These are phyloP conservation scores for Ammodytes dubius DNA, from an alignment of 2,113 vertebrate species.

Conservation along the genomic window DNA sequence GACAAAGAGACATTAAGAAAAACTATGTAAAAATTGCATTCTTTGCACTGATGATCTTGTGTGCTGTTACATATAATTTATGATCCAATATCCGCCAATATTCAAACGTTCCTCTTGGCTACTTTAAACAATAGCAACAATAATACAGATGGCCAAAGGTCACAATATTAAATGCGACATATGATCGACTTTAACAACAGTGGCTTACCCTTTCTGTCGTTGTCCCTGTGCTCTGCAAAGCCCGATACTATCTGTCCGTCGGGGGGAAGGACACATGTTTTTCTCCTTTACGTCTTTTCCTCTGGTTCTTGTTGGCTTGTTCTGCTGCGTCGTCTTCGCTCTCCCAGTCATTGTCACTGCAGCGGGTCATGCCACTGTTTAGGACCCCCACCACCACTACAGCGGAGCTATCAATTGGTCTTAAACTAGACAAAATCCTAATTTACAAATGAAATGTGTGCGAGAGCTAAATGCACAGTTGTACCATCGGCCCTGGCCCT, in stretches of 20 bases:
- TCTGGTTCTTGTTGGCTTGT: slow-evolving; percentile 17
- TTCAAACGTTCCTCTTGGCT: too few species aligned
- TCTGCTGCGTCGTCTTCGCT: slow-evolving; percentile 40
- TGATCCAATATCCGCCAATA: too few species aligned
- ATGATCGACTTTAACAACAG: neutral
- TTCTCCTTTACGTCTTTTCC: slow-evolving; percentile 58
- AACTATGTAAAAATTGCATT: too few species aligned
- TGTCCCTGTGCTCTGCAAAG: slow-evolving; percentile 74
- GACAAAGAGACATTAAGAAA: too few species aligned
- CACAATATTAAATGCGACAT: neutral
- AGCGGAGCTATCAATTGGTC: neutral
- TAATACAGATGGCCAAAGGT: neutral
- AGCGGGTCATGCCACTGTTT: slow-evolving; percentile 62
- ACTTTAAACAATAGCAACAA: neutral
- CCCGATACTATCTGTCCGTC: slow-evolving; percentile 83
- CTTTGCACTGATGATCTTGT: too few species aligned
- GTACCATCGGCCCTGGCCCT: neutral
- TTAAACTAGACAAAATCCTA: neutral
- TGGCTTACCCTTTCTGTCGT: slow-evolving; percentile 70
- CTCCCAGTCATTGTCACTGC: slow-evolving; percentile 56
- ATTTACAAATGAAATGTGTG: slow-evolving; percentile 1
- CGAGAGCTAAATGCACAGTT: slow-evolving; percentile 15
- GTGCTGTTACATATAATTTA: too few species aligned
- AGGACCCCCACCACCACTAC: neutral
- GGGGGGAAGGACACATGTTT: slow-evolving; percentile 85